A percentile compares a stretch with the other conserved stretches of the same genome.
These are phyloP conservation scores for Heliconius hermathena DNA, from an alignment of 1,140 invertebrate genomes.

Conservation along the genomic window DNA sequence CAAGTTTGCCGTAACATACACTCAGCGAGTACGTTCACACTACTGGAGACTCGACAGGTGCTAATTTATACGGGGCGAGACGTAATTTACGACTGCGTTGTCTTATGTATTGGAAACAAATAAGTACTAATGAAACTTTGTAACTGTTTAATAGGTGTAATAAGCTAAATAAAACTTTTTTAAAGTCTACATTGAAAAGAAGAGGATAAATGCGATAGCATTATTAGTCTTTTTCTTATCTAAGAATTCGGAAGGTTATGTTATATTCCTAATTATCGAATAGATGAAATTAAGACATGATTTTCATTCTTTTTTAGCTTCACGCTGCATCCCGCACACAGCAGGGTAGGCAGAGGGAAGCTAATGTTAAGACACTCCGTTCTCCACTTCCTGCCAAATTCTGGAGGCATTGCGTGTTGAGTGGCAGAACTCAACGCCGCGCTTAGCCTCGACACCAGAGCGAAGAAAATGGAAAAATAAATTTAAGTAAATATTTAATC, in stretches of 20 bases:
- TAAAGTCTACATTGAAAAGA: background rate
- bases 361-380: too few species aligned
- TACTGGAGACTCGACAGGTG: conserved; percentile 47
- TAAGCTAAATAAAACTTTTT: background rate
- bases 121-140: conserved; percentile 45
- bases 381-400: too few species aligned
- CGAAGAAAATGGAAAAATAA: too few species aligned
- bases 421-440: too few species aligned
- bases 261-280: background rate
- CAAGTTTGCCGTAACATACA: conserved; percentile 32
- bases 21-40: conserved; percentile 34
- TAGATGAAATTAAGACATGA: background rate
- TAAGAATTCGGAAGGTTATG: background rate
- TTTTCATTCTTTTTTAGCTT: background rate
- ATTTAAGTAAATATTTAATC: too few species aligned
- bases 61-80: conserved; percentile 49
- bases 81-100: conserved; percentile 49
- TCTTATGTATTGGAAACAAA: conserved; percentile 47
- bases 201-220: background rate
- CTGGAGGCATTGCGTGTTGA: too few species aligned
- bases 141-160: conserved; percentile 19
- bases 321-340: too few species aligned
- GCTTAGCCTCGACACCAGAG: too few species aligned
- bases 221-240: background rate
- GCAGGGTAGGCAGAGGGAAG: too few species aligned